Base-by-base conservation (phyloP, 2,113 vertebrate genomes). In the Benitochromis conjunctus region DNA sequence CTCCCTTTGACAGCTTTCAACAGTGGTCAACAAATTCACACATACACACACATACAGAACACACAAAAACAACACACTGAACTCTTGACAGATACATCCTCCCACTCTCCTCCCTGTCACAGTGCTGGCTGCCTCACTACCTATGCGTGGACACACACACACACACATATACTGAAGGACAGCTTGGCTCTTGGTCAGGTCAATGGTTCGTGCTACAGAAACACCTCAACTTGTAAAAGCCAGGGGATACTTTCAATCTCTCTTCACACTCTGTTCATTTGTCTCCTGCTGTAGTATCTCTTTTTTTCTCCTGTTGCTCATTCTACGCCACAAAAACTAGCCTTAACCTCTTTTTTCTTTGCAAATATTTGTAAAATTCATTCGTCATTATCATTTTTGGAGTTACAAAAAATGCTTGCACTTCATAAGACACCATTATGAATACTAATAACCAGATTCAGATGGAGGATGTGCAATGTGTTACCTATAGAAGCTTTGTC, bases 1-100 rank as follows among this genome's bases (percentile, higher is more conserved):
- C 89, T 91, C 58, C 77, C 56, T 89, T 81, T 93, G 93, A 94
- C 94, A 94, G 90, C 80, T 92, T 90, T 91, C 88, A 87, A 71
- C 85, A 74, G 76, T 54, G 92, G 85, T 84, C 89, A 87, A 85
- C 80, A 86, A 85, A 81, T 80, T 58, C 84, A 78, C 41, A 78
- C 55, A 41, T 24, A 87, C 81, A 88, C 77, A 80, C 81, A 90
- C 34, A 48, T 2, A 14, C 38, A 19, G 5, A 77, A 56, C 60
- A 24, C 78, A 82, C 62, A 26, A 26, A 81, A 82, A 66, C 79
- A 79, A 31, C 81, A 88, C 60, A 55, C 5, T 87, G 83, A 93
- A 91, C 87, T 87, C 82, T 55, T 92, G 92, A 93, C 91, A 92
- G 87, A 82, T 77, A 91, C 89, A 90, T 87, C 87, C 88, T 91